Evolutionary conservation across 2,113 vertebrate species (phyloP), one percentile per base, ranked within the genome.

Genomic region (Conger conger): DNA sequence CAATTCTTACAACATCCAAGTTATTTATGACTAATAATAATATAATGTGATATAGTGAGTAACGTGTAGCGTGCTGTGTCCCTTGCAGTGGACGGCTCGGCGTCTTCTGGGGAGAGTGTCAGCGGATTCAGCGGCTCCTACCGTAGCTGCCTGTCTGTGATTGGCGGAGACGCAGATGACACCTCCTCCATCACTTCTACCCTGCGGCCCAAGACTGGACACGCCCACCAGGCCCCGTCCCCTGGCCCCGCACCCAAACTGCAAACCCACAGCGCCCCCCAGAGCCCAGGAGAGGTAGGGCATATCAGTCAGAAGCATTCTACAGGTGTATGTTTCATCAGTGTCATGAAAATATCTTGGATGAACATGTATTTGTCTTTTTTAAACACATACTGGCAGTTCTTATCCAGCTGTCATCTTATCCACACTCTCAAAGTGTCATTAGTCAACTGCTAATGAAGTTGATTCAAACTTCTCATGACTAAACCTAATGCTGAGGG

Each of bases 101-200:
- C 95, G 90, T 95, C 95, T 0, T 96, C 95, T 0, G 93, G 92
- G 0, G 95, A 94, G 68, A 96, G 95, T 8, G 86, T 95, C 18
- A 95, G 93, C 8, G 93, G 94, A 40, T 92, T 95, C 87, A 95
- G 95, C 89, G 93, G 93, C 35, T 95, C 93, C n/a, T 88, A 93
- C 50, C 91, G 92, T 86, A 94, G 94, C 86, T 94, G 88, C 86
- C 92, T 88, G 35, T 95, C 93, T 5, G 88, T 91, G 60, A 45
- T 88, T 1, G 90, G 91, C 73, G 91, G 85, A 79, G 87, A 83
- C 35, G 82, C 79, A 2, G 84, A 82, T 37, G 82, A 82, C 23
- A 27, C 37, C 33, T 36, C 76, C 53, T 53, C 79, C 37, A 37
- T 86, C 40, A 81, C 17, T 33, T 40, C 77, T 50, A 37, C 33